Evolutionary conservation across 2,113 vertebrate species (phyloP).

Genomic region (Hyla sarda): DNA sequence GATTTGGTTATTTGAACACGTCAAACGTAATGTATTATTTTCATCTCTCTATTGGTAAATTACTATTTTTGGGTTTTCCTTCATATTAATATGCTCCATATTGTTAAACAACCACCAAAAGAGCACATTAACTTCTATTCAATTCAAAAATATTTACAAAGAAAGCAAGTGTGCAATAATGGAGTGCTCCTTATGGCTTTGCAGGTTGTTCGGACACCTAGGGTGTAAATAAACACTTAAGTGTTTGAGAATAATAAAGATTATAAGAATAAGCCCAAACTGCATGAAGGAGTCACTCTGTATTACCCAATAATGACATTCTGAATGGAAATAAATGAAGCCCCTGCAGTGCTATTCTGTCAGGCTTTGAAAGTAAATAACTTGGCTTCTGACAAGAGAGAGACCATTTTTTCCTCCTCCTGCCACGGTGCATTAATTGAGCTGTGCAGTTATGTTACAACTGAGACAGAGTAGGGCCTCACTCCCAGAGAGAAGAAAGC

Average conservation of each 20-base stretch:
- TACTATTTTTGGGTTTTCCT: not conserved
- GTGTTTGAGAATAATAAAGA: slow-evolving; percentile 53
- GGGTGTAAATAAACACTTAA: slow-evolving; percentile 43
- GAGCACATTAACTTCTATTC: not conserved
- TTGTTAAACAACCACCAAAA: not conserved
- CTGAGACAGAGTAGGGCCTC: slow-evolving; percentile 61
- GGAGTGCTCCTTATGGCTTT: slow-evolving; percentile 41
- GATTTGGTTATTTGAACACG: no score
- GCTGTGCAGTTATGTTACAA: slow-evolving; percentile 69
- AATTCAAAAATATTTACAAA: not conserved
- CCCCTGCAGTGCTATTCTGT: slow-evolving; percentile 80
- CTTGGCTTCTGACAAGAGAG: slow-evolving; percentile 78
- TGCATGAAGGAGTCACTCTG: slow-evolving; percentile 67
- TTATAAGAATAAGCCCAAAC: slow-evolving; percentile 64
- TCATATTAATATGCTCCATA: not conserved
- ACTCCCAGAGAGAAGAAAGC: slow-evolving; percentile 7
- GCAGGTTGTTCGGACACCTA: not conserved
- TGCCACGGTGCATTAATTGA: slow-evolving; percentile 80
- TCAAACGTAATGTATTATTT: no score
- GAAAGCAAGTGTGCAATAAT: not conserved
- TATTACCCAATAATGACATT: slow-evolving; percentile 77
- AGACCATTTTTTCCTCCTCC: slow-evolving; percentile 73
- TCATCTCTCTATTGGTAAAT: not conserved
- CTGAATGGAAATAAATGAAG: slow-evolving; percentile 79
- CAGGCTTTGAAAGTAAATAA: slow-evolving; percentile 84